Conservation (phyloP, 2,888 invertebrate genomes). For the Cryptocheilus praepositus region DNA sequence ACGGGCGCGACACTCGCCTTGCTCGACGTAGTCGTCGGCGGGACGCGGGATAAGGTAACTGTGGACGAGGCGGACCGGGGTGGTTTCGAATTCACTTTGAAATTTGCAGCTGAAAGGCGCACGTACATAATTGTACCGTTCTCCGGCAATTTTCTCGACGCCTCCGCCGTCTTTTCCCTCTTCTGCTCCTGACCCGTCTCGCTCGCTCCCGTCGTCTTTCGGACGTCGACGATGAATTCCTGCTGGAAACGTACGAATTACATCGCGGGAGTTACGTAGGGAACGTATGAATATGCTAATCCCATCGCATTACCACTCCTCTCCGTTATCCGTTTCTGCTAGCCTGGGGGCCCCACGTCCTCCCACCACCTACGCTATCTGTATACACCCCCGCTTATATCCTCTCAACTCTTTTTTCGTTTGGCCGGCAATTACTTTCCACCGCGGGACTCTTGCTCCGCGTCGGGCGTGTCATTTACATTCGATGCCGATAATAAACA, state of each 20-base stretch:
- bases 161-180: not conserved
- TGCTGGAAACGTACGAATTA: conserved; percentile 16
- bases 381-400: too few species aligned
- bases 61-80: not conserved
- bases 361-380: not conserved
- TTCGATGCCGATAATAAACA: conserved; percentile 20
- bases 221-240: conserved; percentile 8
- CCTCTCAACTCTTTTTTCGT: not conserved
- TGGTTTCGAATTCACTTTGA: conserved; percentile 10
- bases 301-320: conserved; percentile 4
- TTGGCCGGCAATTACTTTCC: conserved; percentile 9
- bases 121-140: conserved; percentile 11
- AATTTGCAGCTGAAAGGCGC: conserved; percentile 7
- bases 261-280: conserved; percentile 3
- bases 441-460: not conserved
- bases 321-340: not conserved
- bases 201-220: not conserved
- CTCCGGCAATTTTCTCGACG: conserved; percentile 7
- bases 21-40: too few species aligned
- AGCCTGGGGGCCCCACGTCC: not conserved
- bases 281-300: conserved; percentile 19
- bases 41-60: too few species aligned
- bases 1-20: too few species aligned
- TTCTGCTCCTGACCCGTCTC: not conserved
- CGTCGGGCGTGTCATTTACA: conserved; percentile 8